A percentile compares a stretch with the other conserved stretches of the same genome.
These are phyloP conservation scores for Leptodactylus fallax DNA, from an alignment of 2,797 vertebrate species.

Conservation along the genomic window DNA sequence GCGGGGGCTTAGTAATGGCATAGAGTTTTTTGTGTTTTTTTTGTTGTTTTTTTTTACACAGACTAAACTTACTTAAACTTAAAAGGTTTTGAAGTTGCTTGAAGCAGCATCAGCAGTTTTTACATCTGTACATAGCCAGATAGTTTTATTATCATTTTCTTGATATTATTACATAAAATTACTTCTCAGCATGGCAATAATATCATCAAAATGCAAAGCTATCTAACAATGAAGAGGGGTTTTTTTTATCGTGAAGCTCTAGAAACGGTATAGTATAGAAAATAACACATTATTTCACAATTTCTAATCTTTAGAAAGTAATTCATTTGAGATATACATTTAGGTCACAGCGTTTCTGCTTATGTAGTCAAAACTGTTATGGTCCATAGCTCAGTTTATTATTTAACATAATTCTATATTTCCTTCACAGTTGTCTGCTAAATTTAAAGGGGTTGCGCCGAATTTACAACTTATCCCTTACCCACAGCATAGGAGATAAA, in stretches of 20 bases:
- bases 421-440: background rate
- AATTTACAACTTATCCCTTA: too few relatives aligned
- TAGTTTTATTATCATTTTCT: conserved; percentile 18
- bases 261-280: conserved; percentile 2
- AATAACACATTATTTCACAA: conserved; percentile 14
- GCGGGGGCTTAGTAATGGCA: too few relatives aligned
- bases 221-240: background rate
- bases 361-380: background rate
- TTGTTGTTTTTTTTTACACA: too few relatives aligned
- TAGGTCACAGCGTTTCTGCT: background rate
- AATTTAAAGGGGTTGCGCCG: background rate
- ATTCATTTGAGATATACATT: conserved; percentile 20
- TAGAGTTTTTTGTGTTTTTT: too few relatives aligned
- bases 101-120: conserved; percentile 14
- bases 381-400: background rate
- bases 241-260: background rate
- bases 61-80: background rate
- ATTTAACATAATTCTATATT: background rate
- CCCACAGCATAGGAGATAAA: too few relatives aligned
- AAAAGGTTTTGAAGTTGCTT: background rate
- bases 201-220: conserved; percentile 11
- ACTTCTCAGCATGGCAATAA: conserved; percentile 5
- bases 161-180: conserved; percentile 6
- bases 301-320: background rate
- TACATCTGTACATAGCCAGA: conserved; percentile 8